Base-by-base conservation (phyloP, 2,888 invertebrate species). In the Macrophya annulata region DNA sequence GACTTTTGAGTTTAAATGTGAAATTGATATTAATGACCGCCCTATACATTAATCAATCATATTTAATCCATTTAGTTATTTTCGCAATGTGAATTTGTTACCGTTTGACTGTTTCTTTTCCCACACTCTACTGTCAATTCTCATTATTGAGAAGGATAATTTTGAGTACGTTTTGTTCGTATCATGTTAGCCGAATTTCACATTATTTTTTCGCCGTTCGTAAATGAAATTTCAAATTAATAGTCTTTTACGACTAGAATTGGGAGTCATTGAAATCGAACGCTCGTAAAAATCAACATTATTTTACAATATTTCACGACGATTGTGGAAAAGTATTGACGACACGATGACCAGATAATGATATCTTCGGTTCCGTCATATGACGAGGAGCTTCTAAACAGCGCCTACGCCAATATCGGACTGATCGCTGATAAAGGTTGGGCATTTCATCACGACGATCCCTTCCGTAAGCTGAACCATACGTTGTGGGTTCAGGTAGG, bases 381-480 rank as follows among this genome's bases (percentile, higher is more conserved):
- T 88, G 90, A 90, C 87, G 92, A 91, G 85, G 92, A 92, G 86
- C 89, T 91, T 85, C 86, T 92, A 84, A 92, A 89, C 86, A 90
- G 89, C 90, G 92, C 93, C 37, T 91, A 91, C 81, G 92, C 92
- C 62, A 93, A 93, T 88, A 90, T 93, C 84, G 90, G 89, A 86
- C 87, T 93, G 85, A 90, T 91, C 81, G 93, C 92, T 65, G 91
- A 92, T 87, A 89, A 87, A 87, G 90, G 90, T 85, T 93, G 93
- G 93, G 89, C 89, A 48, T 89, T 86, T 85, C 89, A 91, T 86
- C 87, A 88, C 55, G 90, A 90, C 48, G 91, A 93, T 87, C 87
- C 88, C 8, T 93, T 91, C 87, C 89, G 90, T 87, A 91, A 90
- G 87, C 89, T 91, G 79, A 93, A 93, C 88, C 90, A 90, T 85